A percentile compares a stretch with the other conserved stretches of the same genome.
These are phyloP conservation scores for Nannoperca australis DNA, from an alignment of 2,797 vertebrate genomes.

Conservation along the genomic window DNA sequence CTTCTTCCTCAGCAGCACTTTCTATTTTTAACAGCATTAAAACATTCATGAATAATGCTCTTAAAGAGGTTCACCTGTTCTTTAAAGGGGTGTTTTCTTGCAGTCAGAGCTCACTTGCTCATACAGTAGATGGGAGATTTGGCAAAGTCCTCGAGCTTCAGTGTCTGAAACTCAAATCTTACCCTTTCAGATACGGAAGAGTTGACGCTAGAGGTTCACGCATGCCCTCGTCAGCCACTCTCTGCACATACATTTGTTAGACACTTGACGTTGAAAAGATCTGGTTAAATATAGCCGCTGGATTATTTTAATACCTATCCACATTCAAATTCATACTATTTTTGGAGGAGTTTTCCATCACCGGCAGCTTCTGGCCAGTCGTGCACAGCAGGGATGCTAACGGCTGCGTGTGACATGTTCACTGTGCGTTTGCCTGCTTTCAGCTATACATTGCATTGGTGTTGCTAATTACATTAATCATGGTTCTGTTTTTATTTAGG, in stretches of 20 bases:
- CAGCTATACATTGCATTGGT: not conserved
- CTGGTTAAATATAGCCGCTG: conserved; percentile 51
- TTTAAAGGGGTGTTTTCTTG: conserved; percentile 19
- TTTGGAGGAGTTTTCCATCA: conserved; percentile 54
- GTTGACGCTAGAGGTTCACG: conserved; percentile 10
- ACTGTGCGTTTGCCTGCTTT: not conserved
- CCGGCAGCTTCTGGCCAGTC: conserved; percentile 25
- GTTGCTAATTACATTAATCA: no score
- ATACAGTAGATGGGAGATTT: conserved; percentile 1
- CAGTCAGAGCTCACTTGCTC: conserved; percentile 6
- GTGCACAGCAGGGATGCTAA: not conserved
- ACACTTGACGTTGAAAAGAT: conserved; percentile 44
- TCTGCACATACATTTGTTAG: conserved; percentile 32
- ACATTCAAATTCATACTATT: conserved; percentile 50
- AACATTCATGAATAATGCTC: not conserved
- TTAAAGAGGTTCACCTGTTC: conserved; percentile 6
- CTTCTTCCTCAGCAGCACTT: not conserved
- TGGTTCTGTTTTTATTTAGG: no score
- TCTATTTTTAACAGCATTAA: not conserved
- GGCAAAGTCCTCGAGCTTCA: not conserved
- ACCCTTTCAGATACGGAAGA: conserved; percentile 32
- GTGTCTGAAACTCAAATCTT: conserved; percentile 47
- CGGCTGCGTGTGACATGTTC: conserved; percentile 14
- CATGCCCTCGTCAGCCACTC: not conserved
- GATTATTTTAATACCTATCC: conserved; percentile 32